Percentiles rank a stretch among this genome's conserved stretches.
Evolutionary conservation across 2,888 invertebrate species (phyloP).

Genomic region (Drosophila diplacantha): DNA sequence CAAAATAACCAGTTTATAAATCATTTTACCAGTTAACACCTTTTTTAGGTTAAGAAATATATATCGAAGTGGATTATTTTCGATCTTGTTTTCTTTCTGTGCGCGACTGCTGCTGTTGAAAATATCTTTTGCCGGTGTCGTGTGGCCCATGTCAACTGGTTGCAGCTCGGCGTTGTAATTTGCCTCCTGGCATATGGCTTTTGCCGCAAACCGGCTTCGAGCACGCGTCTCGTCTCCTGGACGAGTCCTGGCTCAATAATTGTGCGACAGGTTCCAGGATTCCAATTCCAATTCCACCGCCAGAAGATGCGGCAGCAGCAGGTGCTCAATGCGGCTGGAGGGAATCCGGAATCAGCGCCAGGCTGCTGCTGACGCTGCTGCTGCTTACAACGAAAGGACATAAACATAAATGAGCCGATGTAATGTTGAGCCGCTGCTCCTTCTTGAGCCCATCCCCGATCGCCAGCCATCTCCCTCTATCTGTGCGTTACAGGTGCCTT

Average conservation of each 20-base stretch:
- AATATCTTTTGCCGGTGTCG: constrained; percentile 47
- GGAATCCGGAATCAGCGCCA: constrained; percentile 68
- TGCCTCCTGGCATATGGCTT: constrained; percentile 63
- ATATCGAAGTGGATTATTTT: background rate
- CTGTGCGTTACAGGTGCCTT: constrained; percentile 66
- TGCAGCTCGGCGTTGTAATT: constrained; percentile 59
- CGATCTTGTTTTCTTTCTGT: background rate
- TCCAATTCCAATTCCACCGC: constrained; percentile 32
- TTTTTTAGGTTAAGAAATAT: background rate
- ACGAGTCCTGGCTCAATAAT: constrained; percentile 68
- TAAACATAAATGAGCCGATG: constrained; percentile 72
- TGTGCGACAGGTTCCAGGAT: constrained; percentile 70
- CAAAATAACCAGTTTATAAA: background rate
- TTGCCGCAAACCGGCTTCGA: constrained; percentile 64
- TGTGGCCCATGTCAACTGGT: constrained; percentile 68
- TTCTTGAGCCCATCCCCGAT: constrained; percentile 26
- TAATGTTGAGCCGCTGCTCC: constrained; percentile 52
- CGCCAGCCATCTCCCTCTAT: constrained; percentile 37
- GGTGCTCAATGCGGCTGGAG: constrained; percentile 59
- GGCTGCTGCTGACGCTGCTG: constrained; percentile 25
- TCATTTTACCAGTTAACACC: background rate
- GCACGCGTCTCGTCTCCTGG: constrained; percentile 59
- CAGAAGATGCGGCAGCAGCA: constrained; percentile 44
- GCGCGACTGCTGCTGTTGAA: constrained; percentile 11
- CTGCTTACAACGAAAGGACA: constrained; percentile 69